phyloP scores from a whole-genome alignment of 2,113 vertebrate species.

The Piprites chloris region DNA sequence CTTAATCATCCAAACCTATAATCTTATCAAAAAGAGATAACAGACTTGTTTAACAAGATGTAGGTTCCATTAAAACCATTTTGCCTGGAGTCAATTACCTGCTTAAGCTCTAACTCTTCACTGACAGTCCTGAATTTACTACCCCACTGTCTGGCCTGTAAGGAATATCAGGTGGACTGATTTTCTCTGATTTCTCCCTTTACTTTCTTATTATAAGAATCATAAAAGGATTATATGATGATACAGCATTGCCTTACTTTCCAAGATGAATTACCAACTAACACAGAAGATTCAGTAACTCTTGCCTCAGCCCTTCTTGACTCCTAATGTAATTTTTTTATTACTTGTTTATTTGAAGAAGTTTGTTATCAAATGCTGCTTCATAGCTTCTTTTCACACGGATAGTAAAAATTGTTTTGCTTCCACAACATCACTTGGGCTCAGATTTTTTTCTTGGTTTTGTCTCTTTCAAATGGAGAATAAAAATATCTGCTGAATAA shows the following conservation, averaged over 20 bases:
- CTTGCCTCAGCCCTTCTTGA: background rate
- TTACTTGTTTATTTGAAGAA: background rate
- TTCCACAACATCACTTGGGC: background rate
- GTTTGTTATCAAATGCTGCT: background rate
- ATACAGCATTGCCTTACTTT: background rate
- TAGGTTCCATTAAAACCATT: background rate
- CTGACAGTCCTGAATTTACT: background rate
- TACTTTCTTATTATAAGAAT: background rate
- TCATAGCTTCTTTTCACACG: background rate
- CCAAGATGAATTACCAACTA: background rate
- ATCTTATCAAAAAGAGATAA: slow-evolving; percentile 34
- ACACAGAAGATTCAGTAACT: background rate
- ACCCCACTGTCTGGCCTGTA: background rate
- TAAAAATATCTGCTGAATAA: background rate
- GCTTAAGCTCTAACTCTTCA: background rate
- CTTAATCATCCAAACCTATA: background rate
- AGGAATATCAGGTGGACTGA: background rate
- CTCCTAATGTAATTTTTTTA: background rate
- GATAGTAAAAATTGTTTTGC: background rate
- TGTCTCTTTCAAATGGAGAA: background rate
- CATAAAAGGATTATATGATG: background rate
- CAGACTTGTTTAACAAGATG: background rate
- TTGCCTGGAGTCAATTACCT: background rate
- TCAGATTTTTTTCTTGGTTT: background rate
- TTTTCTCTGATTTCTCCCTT: background rate